Base-by-base conservation (phyloP, 2,888 invertebrate genomes). In the Mystacides longicornis region DNA sequence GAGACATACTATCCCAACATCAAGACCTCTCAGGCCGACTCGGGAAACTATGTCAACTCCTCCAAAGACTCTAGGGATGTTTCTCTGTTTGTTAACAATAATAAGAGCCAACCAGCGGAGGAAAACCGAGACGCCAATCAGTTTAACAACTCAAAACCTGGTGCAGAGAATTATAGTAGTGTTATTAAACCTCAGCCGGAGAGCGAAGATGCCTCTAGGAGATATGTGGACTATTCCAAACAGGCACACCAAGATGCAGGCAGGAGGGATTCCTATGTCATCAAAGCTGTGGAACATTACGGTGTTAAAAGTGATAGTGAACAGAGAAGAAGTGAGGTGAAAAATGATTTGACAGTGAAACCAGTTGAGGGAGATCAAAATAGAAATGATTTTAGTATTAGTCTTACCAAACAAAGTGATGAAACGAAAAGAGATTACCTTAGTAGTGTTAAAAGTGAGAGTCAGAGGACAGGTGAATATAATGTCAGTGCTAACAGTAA, bases 111-210 rank as follows among this genome's bases (percentile, higher is more conserved):
- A 33, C 49, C 4, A 2, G 43, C 23, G 5, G 49, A 49, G 48
- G 55, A 58, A 7, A n/a, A 33, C 19, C 51, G 54, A 23, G 57
- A 57, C 9, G 53, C 31, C 11, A 23, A 22, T 9, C 48, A 46
- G 21, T 56, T 49, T 23, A 43, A 20, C 16, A 57, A 54, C 20
- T 46, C 46, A 23, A 58, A 58, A 46, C 23, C 37, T 18, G 48
- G 33, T 22, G 33, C 23, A n/a, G 55, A 57, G 1, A 33, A 31
- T 49, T 57, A 60, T 23, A 33, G 54, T n/a, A 53, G 57, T 21
- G 58, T 60, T n/a, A 58, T 58, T 16, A 58, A 60, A 47, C 56
- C 56, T 11, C 52, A 57, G 2, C 23, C 16, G 11, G 54, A 55
- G 11, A 37, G 45, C 18, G 33, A 9, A 18, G 52, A 51, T n/a